phyloP scores from a whole-genome alignment of 2,797 vertebrate genomes.

The Cyprinodon diabolis region DNA sequence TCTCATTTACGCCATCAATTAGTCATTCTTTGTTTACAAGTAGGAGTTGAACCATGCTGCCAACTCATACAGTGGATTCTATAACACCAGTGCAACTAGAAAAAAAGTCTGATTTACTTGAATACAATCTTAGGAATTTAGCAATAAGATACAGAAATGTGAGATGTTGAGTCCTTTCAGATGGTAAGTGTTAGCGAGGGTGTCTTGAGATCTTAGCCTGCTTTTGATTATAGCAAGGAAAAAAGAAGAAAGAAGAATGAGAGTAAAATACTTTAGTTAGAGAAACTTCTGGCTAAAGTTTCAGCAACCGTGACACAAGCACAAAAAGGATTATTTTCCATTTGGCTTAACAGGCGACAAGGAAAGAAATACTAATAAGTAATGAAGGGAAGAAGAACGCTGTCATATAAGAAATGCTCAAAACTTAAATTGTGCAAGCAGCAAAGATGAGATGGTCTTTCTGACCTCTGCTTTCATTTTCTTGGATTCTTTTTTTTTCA shows the following conservation, averaged over 20 bases:
- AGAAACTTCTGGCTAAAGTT: neutral
- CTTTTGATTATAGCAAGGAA: neutral
- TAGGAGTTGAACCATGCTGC: slow-evolving; percentile 22
- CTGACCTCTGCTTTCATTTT: slow-evolving; percentile 4
- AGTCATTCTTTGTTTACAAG: slow-evolving; percentile 19
- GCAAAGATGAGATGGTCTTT: slow-evolving; percentile 18
- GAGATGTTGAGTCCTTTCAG: slow-evolving; percentile 9
- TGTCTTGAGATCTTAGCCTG: slow-evolving; percentile 7
- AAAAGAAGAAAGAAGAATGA: neutral
- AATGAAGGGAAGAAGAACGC: slow-evolving; percentile 7
- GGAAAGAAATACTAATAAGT: neutral
- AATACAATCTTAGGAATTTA: slow-evolving; percentile 20
- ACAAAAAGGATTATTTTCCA: neutral
- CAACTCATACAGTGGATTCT: slow-evolving; percentile 7
- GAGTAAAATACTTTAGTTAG: neutral
- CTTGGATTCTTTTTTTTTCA: slow-evolving; percentile 41
- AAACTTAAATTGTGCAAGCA: neutral
- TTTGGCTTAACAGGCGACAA: neutral
- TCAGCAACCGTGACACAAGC: neutral
- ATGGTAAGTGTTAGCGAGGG: slow-evolving; percentile 17
- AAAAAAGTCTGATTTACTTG: neutral
- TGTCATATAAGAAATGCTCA: slow-evolving; percentile 11
- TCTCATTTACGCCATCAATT: slow-evolving; percentile 9
- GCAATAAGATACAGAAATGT: slow-evolving; percentile 23
- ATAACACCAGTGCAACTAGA: slow-evolving; percentile 1